Evolutionary conservation across 2,888 invertebrate genomes (phyloP), one percentile per base, ranked within the genome.

Genomic region (Melipona bicolor): DNA sequence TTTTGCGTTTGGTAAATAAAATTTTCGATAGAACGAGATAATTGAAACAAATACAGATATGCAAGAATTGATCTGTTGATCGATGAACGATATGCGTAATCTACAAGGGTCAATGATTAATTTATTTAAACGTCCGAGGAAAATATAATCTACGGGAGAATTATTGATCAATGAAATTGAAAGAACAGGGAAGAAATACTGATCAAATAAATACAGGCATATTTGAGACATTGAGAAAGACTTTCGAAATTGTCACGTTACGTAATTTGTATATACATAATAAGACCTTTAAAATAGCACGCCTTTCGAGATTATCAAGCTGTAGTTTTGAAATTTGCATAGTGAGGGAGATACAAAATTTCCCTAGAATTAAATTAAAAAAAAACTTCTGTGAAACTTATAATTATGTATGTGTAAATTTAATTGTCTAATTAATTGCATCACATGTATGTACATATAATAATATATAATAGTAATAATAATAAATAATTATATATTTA

Each of bases 1-100:
- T 59, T 61, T 59, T 15, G 11, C 67, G 43, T 43, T 43, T 50
- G 6, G 11, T 5, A 11, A 24, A 79, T 62, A 56, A 4, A 43
- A 13, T 50, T n/a, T 17, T 17, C 27, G 21, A 49, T 69, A 64
- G 49, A 21, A 3, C 17, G 27, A 24, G 5, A 49, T 32, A 56
- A 24, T 67, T 59, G 15, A 56, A 21, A 13, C 15, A 17, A 64
- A 4, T 21, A 19, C 27, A 32, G 32, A 67, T 21, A 15, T 49
- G 24, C 49, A 67, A n/a, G 19, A 75, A 68, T 52, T 43, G 19
- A 36, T 49, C 27, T 54, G n/a, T 61, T n/a, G 54, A 76, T 76
- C 50, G 54, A 50, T 13, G 50, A 73, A 62, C 21, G 5, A 6
- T 21, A 73, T 27, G 3, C 6, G 17, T 61, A 24, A 61, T 24